These are phyloP conservation scores for Diploscapter pachys DNA, from an alignment of 1,140 invertebrate species.

Conservation along the genomic window DNA sequence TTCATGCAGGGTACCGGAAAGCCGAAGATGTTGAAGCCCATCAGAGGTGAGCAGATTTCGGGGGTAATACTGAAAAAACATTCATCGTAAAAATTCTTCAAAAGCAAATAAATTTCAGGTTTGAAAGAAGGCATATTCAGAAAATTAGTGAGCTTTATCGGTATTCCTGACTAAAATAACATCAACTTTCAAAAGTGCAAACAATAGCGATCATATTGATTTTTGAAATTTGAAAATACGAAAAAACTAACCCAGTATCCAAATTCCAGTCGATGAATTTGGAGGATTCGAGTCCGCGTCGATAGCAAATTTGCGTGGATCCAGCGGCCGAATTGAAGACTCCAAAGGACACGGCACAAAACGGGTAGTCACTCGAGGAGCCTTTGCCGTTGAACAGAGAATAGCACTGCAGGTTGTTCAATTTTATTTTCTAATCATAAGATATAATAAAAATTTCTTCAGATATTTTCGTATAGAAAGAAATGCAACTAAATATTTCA, in stretches of 20 bases:
- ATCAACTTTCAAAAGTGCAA: too few relatives aligned
- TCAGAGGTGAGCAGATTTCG: conserved; percentile 35
- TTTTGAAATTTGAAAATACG: too few relatives aligned
- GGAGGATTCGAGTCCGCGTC: conserved; percentile 19
- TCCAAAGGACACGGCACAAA: conserved; percentile 14
- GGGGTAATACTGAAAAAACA: neutral
- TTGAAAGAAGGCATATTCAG: conserved; percentile 10
- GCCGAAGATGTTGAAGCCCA: conserved; percentile 41
- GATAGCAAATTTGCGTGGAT: conserved; percentile 42
- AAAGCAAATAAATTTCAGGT: conserved; percentile 6
- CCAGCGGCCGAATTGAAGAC: conserved; percentile 28
- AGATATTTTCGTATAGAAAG: too few relatives aligned
- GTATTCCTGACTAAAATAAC: neutral
- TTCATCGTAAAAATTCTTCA: too few relatives aligned
- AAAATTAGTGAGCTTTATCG: conserved; percentile 2
- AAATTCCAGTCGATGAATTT: conserved; percentile 20
- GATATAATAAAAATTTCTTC: too few relatives aligned
- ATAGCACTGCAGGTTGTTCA: conserved; percentile 2
- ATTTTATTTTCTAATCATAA: neutral
- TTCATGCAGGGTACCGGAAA: conserved; percentile 40
- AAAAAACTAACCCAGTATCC: conserved; percentile 11
- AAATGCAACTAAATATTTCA: too few relatives aligned
- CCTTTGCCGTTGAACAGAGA: conserved; percentile 17
- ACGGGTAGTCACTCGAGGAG: conserved; percentile 15
- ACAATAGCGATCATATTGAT: too few relatives aligned